Percentiles rank a stretch among this genome's conserved stretches.
Conservation (phyloP, 2,888 invertebrate species). For the Caenorhabditis sp. region DNA sequence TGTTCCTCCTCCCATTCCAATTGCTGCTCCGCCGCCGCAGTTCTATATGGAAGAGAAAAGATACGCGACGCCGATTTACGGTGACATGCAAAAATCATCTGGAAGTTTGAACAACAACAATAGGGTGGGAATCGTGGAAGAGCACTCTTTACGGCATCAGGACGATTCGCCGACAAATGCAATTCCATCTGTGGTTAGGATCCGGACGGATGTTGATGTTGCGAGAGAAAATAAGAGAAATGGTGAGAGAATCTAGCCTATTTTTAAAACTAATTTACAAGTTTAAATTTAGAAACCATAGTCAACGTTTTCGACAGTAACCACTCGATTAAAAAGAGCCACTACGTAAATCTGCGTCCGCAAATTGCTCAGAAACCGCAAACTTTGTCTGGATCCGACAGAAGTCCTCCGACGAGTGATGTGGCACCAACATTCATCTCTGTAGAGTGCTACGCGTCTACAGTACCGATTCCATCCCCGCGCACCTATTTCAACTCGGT, state of each 20-base stretch:
- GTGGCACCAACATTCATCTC: conserved; percentile 44
- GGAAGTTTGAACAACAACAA: conserved; percentile 12
- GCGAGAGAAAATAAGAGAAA: conserved; percentile 21
- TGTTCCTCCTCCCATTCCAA: conserved; percentile 13
- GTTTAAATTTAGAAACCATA: conserved; percentile 14
- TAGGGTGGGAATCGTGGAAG: conserved; percentile 25
- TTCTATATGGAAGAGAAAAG: not conserved
- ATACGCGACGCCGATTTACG: conserved; percentile 41
- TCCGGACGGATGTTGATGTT: conserved; percentile 51
- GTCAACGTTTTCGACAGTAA: conserved; percentile 29
- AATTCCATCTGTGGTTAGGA: conserved; percentile 25
- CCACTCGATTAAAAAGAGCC: conserved; percentile 31
- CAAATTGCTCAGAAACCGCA: conserved; percentile 52
- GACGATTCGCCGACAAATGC: conserved; percentile 22
- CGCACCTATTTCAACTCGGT: conserved; percentile 44
- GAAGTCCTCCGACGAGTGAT: not conserved
- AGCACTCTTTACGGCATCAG: conserved; percentile 37
- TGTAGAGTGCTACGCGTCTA: conserved; percentile 29
- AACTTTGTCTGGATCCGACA: conserved; percentile 7
- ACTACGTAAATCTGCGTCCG: conserved; percentile 54
- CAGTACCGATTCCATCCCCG: conserved; percentile 36
- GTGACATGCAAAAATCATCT: conserved; percentile 29
- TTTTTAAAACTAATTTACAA: not conserved
- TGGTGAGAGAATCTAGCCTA: conserved; percentile 2
- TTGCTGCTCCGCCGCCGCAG: not conserved